These are phyloP conservation scores for Empidonax traillii DNA, from an alignment of 2,113 vertebrate species.

Conservation along the genomic window DNA sequence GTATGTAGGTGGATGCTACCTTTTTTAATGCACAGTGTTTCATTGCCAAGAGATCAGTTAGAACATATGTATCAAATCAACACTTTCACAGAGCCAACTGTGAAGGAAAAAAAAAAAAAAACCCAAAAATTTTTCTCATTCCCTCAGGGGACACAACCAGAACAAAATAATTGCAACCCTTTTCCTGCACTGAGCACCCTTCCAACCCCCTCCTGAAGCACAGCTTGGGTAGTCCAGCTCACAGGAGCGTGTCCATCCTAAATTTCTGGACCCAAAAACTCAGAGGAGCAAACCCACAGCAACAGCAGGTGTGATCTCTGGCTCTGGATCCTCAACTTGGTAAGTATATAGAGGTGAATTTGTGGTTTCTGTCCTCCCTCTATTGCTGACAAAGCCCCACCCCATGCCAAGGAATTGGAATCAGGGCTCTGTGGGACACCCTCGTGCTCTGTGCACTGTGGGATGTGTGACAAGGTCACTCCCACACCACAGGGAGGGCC, in stretches of 20 bases:
- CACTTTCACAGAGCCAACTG: background rate
- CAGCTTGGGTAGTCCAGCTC: background rate
- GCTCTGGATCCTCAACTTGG: background rate
- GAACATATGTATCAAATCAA: constrained; percentile 33
- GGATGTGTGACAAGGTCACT: background rate
- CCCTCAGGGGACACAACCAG: background rate
- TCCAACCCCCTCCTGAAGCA: background rate
- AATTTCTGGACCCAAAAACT: background rate
- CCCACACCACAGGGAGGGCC: background rate
- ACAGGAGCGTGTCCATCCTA: background rate
- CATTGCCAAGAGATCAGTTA: constrained; percentile 26
- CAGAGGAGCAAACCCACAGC: background rate
- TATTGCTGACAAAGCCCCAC: background rate
- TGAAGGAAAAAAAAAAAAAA: background rate
- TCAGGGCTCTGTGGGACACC: background rate
- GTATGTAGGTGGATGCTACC: constrained; percentile 34
- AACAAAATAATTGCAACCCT: background rate
- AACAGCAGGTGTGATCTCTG: background rate
- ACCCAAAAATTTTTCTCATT: background rate
- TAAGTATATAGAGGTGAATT: rapidly evolving
- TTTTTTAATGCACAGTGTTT: background rate
- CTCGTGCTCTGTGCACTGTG: background rate
- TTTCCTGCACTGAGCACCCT: background rate
- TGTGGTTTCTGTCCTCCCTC: background rate
- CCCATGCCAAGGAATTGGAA: background rate